Conservation (phyloP, 2,797 vertebrate genomes). For the Acestrorhynchus altus region DNA sequence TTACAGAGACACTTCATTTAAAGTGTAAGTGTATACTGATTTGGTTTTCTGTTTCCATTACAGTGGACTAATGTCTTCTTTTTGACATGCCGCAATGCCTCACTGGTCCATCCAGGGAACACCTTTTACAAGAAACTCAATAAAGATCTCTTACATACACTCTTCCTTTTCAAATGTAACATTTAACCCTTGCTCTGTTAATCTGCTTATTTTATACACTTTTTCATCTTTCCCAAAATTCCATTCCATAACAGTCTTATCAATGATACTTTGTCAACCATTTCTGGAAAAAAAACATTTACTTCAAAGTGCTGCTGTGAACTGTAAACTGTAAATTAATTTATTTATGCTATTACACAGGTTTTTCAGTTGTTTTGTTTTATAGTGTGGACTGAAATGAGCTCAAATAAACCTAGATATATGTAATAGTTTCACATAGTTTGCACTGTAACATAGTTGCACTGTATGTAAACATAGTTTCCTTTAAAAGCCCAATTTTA, state of each 20-base stretch:
- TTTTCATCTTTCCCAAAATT: neutral
- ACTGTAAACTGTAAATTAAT: neutral
- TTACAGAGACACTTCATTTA: slow-evolving; percentile 62
- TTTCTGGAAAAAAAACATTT: slow-evolving; percentile 1
- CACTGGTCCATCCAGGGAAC: slow-evolving; percentile 52
- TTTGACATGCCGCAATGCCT: slow-evolving; percentile 60
- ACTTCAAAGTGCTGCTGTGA: slow-evolving; percentile 11
- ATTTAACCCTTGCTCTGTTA: slow-evolving; percentile 31
- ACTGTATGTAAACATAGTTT: no score
- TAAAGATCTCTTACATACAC: slow-evolving; percentile 57
- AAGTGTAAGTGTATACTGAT: slow-evolving; percentile 61
- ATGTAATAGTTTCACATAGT: no score
- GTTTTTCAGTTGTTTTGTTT: neutral
- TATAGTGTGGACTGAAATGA: neutral
- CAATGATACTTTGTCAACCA: neutral
- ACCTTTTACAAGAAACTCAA: slow-evolving; percentile 52
- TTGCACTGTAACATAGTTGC: neutral
- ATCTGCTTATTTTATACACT: slow-evolving; percentile 17
- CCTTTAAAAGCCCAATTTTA: neutral
- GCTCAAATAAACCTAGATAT: neutral
- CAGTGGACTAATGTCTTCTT: slow-evolving; percentile 54
- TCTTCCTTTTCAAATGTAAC: slow-evolving; percentile 49
- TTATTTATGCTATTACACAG: neutral
- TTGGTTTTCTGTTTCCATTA: slow-evolving; percentile 64
- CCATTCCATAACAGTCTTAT: neutral